Evolutionary conservation across 2,797 vertebrate genomes (phyloP).

Genomic region (Pseudotriccus pelzelni): DNA sequence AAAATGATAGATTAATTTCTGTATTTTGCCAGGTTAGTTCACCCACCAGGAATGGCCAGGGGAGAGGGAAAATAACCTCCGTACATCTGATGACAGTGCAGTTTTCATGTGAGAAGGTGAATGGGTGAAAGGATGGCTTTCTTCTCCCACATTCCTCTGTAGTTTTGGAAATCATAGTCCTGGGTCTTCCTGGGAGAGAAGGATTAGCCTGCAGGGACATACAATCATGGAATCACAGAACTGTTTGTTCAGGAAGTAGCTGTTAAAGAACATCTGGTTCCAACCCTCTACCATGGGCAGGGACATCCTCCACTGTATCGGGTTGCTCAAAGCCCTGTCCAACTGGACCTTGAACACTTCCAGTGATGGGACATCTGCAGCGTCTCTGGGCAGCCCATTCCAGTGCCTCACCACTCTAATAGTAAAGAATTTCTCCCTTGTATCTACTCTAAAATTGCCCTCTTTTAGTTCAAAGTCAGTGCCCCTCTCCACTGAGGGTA

Average conservation of each 20-base stretch:
- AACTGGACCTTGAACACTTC: background rate
- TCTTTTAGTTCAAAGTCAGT: background rate
- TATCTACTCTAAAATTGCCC: background rate
- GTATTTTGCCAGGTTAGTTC: background rate
- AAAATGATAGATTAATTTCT: background rate
- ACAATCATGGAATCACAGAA: background rate
- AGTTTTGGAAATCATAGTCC: background rate
- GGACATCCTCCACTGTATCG: background rate
- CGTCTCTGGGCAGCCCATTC: background rate
- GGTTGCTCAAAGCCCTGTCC: fast-evolving
- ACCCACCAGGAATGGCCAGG: background rate
- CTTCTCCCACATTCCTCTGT: background rate
- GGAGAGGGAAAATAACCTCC: background rate
- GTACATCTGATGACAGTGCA: background rate
- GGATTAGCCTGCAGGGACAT: background rate
- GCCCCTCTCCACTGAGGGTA: background rate
- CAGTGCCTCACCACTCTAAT: background rate
- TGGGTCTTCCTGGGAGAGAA: background rate
- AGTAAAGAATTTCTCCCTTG: background rate
- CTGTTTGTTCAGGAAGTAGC: background rate
- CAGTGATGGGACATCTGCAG: background rate
- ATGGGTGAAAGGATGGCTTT: background rate
- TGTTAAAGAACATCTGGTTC: background rate
- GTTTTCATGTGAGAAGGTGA: background rate
- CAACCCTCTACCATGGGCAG: background rate